Evolutionary conservation across 2,888 invertebrate species (phyloP), one percentile per base, ranked within the genome.

Genomic region (Heliconius sara): DNA sequence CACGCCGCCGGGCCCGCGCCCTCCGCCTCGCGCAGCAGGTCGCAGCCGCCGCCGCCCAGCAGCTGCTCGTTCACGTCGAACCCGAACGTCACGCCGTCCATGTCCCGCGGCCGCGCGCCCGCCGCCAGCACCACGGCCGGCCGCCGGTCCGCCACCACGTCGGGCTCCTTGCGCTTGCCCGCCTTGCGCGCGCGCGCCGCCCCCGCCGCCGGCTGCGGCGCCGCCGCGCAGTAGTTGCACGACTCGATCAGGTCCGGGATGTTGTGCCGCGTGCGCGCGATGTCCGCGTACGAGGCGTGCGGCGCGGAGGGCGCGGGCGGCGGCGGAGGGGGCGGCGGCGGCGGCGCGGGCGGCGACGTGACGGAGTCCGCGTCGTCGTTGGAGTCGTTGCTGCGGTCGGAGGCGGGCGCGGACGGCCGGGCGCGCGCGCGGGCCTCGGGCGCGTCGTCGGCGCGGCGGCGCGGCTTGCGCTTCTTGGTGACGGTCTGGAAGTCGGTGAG

Each of bases 281-380:
- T 98, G 88, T 98, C 98, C 0, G 98, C 98, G 93, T 98, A 98
- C 22, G 98, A 98, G 71, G 96, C 96, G 87, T 95, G 95, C 65
- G 95, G 82, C 76, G 87, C 95, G 34, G 95, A 83, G 43, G 87
- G 95, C 43, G 95, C 83, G 63, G 87, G 87, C 71, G 84, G 96
- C 97, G n/a, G 97, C 97, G 90, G 97, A 91, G 79, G 90, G 90
- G 87, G 94, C 85, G 86, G 92, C 2, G 70, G 13, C 86, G 84
- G 91, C 85, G 84, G 87, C 83, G 57, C 7, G 7, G 57, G 57
- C 2, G 22, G 22, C 22, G 57, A 22, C 57, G 60, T 98, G 84
- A 98, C 97, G 25, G 98, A 98, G 89, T 98, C 98, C 87, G 97
- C 96, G 91, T 97, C 97, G 89, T 96, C 96, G 88, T 97, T 97